Evolutionary conservation across 2,888 invertebrate genomes (phyloP).

Genomic region (Lycaena phlaeas): DNA sequence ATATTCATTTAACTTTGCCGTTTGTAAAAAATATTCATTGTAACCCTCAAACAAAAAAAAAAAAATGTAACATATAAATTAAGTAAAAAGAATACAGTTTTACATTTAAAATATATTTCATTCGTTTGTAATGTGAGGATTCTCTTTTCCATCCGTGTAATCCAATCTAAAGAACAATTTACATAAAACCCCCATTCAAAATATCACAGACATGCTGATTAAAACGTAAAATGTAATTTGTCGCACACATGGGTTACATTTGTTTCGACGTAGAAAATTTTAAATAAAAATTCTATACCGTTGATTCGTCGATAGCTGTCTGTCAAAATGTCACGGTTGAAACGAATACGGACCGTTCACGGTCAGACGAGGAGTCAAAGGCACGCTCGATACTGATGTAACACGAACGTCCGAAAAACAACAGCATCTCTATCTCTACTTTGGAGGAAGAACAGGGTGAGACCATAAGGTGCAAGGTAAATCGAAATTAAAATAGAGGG

Average conservation of each 20-base stretch:
- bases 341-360: constrained; percentile 48
- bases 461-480: constrained; percentile 62
- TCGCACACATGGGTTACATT: neutral
- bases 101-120: too few relatives aligned
- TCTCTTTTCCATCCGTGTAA: too few relatives aligned
- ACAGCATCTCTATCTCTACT: constrained; percentile 64
- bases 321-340: constrained; percentile 16
- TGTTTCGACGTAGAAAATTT: neutral
- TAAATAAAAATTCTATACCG: neutral
- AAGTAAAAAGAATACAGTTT: too few relatives aligned
- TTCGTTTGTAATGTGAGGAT: too few relatives aligned
- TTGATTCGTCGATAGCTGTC: neutral
- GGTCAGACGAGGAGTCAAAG: constrained; percentile 56
- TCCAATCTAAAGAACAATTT: too few relatives aligned
- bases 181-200: too few relatives aligned
- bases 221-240: neutral
- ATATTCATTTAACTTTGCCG: too few relatives aligned
- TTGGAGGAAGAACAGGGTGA: constrained; percentile 59
- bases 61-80: too few relatives aligned
- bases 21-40: too few relatives aligned
- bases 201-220: neutral
- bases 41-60: too few relatives aligned
- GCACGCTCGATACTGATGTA: constrained; percentile 65
- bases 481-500: constrained; percentile 53
- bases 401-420: constrained; percentile 43